phyloP scores from a whole-genome alignment of 2,113 vertebrate species.

The Leucoraja erinaceus region DNA sequence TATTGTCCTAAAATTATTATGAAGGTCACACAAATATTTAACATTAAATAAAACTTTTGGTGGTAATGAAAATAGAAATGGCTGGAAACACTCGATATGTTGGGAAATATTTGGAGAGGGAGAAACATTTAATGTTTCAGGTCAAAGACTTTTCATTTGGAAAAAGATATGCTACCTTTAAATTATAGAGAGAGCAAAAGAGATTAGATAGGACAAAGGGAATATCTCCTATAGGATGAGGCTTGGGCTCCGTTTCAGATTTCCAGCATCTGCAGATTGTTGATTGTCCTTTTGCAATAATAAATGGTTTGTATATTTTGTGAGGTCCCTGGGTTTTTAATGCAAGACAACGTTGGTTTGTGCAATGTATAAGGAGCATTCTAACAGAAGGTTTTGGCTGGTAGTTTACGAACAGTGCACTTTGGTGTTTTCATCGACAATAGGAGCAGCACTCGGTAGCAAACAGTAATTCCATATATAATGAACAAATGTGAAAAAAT shows the following conservation, averaged over 20 bases:
- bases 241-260: too few relatives aligned
- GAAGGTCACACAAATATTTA: background rate
- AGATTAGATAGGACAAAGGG: too few relatives aligned
- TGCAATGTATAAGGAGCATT: background rate
- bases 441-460: background rate
- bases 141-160: too few relatives aligned
- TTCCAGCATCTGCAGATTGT: too few relatives aligned
- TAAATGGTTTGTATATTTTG: background rate
- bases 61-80: background rate
- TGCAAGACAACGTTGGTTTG: background rate
- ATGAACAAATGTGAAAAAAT: background rate
- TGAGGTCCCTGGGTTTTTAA: background rate
- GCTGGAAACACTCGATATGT: too few relatives aligned
- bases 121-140: too few relatives aligned
- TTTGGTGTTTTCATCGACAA: background rate
- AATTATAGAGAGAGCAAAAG: too few relatives aligned
- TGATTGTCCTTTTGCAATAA: too few relatives aligned
- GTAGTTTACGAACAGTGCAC: background rate
- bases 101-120: too few relatives aligned
- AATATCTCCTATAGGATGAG: too few relatives aligned
- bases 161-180: too few relatives aligned
- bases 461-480: conserved; percentile 1
- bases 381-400: conserved; percentile 9
- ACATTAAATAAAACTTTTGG: background rate
- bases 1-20: conserved; percentile 1